Conservation (phyloP, 2,888 invertebrate genomes). For the Blera fallax region DNA sequence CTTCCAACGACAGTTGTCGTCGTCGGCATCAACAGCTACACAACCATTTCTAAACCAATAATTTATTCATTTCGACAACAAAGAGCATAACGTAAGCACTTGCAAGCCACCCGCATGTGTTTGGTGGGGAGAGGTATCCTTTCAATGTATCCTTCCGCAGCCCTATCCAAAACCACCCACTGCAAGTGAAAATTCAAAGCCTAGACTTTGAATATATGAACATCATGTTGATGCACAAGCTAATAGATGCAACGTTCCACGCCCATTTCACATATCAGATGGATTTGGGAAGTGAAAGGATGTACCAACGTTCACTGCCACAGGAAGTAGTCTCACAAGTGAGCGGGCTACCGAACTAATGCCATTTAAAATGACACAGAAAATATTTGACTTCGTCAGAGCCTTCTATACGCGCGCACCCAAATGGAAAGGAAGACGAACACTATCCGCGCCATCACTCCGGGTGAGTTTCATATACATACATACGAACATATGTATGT, state of each 20-base stretch:
- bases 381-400: conserved; percentile 67
- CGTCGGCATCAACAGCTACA: conserved; percentile 50
- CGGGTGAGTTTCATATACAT: conserved; percentile 16
- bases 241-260: conserved; percentile 62
- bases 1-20: conserved; percentile 21
- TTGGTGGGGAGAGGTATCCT: conserved; percentile 25
- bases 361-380: conserved; percentile 72
- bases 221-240: conserved; percentile 36
- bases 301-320: conserved; percentile 16
- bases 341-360: conserved; percentile 68
- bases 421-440: conserved; percentile 59
- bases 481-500: too few relatives aligned
- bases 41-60: conserved; percentile 64
- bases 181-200: conserved; percentile 30
- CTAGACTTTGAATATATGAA: neutral
- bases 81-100: conserved; percentile 70
- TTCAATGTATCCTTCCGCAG: conserved; percentile 31
- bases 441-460: conserved; percentile 29
- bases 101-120: conserved; percentile 45
- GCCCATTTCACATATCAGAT: conserved; percentile 57
- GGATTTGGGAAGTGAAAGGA: conserved; percentile 41
- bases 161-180: neutral
- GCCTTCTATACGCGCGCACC: conserved; percentile 25
- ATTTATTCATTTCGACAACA: conserved; percentile 73
- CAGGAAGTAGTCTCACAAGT: conserved; percentile 70